phyloP scores from a whole-genome alignment of 2,888 invertebrate genomes.

The Dendrolimus pini region DNA sequence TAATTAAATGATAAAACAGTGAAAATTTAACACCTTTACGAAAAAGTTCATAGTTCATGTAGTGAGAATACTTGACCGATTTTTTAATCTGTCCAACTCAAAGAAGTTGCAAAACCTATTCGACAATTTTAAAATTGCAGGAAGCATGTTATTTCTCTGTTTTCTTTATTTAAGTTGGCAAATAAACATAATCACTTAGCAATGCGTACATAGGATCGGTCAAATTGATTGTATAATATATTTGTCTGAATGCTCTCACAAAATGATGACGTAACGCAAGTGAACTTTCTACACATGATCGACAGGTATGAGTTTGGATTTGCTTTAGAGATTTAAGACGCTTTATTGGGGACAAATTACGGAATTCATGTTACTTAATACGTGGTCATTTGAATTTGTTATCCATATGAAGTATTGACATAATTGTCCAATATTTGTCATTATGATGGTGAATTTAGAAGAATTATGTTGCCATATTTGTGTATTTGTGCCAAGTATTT shows the following conservation, averaged over 20 bases:
- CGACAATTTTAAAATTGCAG: not conserved
- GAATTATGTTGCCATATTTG: too few species aligned
- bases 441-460: not conserved
- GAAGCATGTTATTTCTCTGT: not conserved
- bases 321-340: not conserved
- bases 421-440: not conserved
- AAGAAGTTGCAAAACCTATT: not conserved
- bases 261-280: not conserved
- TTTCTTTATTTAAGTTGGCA: not conserved
- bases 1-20: too few species aligned
- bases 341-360: not conserved
- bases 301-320: not conserved
- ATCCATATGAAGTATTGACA: not conserved
- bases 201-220: conserved; percentile 1
- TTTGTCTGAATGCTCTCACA: conserved; percentile 12
- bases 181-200: not conserved
- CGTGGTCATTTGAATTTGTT: not conserved
- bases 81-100: too few species aligned
- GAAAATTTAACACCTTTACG: too few species aligned
- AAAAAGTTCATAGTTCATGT: too few species aligned
- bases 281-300: not conserved
- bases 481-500: too few species aligned
- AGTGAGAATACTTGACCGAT: too few species aligned
- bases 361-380: not conserved
- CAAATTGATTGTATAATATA: conserved; percentile 35